Evolutionary conservation across 2,888 invertebrate genomes (phyloP).

Genomic region (Drosophila flavopinicola): DNA sequence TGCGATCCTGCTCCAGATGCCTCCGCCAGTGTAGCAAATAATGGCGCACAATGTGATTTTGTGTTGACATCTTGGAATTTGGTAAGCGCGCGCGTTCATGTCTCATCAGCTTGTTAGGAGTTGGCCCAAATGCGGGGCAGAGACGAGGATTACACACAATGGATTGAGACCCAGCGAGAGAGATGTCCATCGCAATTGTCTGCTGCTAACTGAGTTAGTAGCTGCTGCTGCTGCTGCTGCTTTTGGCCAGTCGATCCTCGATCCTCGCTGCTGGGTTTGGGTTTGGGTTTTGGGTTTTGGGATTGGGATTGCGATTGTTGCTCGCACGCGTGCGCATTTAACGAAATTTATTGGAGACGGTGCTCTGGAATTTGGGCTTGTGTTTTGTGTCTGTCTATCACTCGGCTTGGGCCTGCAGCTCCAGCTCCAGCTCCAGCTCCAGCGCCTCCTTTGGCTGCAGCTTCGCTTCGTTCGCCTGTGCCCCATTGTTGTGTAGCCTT

Average conservation of each 20-base stretch:
- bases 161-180: constrained; percentile 57
- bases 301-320: constrained; percentile 47
- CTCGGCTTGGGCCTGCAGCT: constrained; percentile 44
- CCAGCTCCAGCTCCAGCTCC: constrained; percentile 40
- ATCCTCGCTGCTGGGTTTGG: constrained; percentile 18
- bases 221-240: constrained; percentile 37
- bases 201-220: constrained; percentile 76
- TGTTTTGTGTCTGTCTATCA: constrained; percentile 79
- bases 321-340: constrained; percentile 83
- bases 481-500: constrained; percentile 60
- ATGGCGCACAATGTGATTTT: constrained; percentile 82
- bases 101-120: constrained; percentile 82
- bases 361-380: constrained; percentile 80
- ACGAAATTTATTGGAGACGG: constrained; percentile 82
- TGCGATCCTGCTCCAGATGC: constrained; percentile 52
- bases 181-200: constrained; percentile 77
- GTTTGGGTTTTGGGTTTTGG: constrained; percentile 19
- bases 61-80: constrained; percentile 83
- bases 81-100: constrained; percentile 82
- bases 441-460: no score
- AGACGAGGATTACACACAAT: constrained; percentile 9
- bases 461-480: constrained; percentile 32
- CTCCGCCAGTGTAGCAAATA: constrained; percentile 52
- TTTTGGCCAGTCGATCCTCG: not conserved
- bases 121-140: constrained; percentile 31